Base-by-base conservation (phyloP, 1,140 invertebrate species). In the Brachionus manjavacas region DNA sequence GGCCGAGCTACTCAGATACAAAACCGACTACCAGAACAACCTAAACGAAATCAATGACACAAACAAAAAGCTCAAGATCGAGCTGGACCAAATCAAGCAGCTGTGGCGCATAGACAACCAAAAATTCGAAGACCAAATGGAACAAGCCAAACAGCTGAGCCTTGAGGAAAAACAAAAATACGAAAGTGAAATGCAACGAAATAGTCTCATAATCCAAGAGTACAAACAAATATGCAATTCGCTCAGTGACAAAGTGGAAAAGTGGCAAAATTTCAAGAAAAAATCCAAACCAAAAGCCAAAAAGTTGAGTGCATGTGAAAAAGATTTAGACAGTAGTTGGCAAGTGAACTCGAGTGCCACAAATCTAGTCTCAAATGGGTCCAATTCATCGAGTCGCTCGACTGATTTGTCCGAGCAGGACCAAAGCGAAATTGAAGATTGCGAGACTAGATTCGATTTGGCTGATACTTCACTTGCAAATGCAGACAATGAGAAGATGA, bases 161-260 rank as follows among this genome's bases (percentile, higher is more conserved):
- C 1, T 16, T 7, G 31, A 35, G 31, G 4, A 35, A 46, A 46
- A 0, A 14, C 11, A 46, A 46, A 46, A 12, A 12, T 2, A n/a
- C 43, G 3, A 11, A 16, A 81, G 25, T 11, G 49, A 81, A 55
- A 43, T 11, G 8, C 31, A 81, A 23, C 49, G 79, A 20, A 81
- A 81, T 28, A 20, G n/a, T 16, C 12, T 66, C 20, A 81, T 81
- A 12, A 81, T 81, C 8, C 14, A 31, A 11, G 79, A 81, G 12
- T 81, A 81, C 39, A 81, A 81, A 46, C 79, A 81, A 68, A 81
- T 81, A 28, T 81, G 79, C 20, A 81, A 81, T 46, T 64, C 52
- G 12, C 28, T 81, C 23, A 81, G 79, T 46, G 31, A 25, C 20
- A 81, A 81, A 20, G 79, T 81, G 16, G 79, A 81, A 64, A 60